A percentile compares a stretch with the other conserved stretches of the same genome.
Conservation (phyloP, 37 sponge, comb jelly and placozoan genomes). For the Cladorhizidae sp. region DNA sequence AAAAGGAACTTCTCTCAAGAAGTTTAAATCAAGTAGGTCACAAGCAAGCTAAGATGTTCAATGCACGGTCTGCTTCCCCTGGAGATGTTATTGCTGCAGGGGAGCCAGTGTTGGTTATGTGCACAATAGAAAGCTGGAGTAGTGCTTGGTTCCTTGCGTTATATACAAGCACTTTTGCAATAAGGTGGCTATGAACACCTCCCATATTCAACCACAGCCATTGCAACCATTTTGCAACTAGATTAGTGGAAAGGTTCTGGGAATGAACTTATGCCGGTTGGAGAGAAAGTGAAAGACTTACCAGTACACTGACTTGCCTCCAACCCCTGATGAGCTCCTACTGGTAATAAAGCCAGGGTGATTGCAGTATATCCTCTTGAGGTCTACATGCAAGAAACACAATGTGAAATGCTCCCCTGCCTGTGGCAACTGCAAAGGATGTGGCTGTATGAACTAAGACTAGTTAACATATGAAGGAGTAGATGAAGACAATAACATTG, state of each 20-base stretch:
- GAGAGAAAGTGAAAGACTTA: slow-evolving; percentile 18
- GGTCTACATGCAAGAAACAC: slow-evolving; percentile 28
- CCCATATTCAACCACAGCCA: slow-evolving; percentile 15
- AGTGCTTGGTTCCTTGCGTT: slow-evolving; percentile 2
- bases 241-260: slow-evolving; percentile 14
- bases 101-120: slow-evolving; percentile 23
- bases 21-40: not conserved
- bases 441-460: slow-evolving; percentile 17
- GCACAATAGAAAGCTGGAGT: slow-evolving; percentile 19
- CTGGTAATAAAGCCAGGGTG: slow-evolving; percentile 25
- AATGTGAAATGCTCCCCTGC: slow-evolving; percentile 29
- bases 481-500: too few species aligned
- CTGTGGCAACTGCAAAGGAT: slow-evolving; percentile 35
- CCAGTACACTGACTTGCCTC: slow-evolving; percentile 37
- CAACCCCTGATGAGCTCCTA: slow-evolving; percentile 29
- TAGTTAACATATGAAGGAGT: too few species aligned
- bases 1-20: slow-evolving; percentile 8
- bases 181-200: slow-evolving; percentile 32
- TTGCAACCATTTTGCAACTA: slow-evolving; percentile 2
- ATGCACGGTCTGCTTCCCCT: slow-evolving; percentile 9
- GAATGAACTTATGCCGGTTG: not conserved
- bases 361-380: slow-evolving; percentile 33
- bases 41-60: slow-evolving; percentile 13
- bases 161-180: slow-evolving; percentile 32
- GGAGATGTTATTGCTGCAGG: not conserved